A percentile compares a stretch with the other conserved stretches of the same genome.
Conservation (phyloP, 2,888 invertebrate genomes). For the Tethea ocularis region DNA sequence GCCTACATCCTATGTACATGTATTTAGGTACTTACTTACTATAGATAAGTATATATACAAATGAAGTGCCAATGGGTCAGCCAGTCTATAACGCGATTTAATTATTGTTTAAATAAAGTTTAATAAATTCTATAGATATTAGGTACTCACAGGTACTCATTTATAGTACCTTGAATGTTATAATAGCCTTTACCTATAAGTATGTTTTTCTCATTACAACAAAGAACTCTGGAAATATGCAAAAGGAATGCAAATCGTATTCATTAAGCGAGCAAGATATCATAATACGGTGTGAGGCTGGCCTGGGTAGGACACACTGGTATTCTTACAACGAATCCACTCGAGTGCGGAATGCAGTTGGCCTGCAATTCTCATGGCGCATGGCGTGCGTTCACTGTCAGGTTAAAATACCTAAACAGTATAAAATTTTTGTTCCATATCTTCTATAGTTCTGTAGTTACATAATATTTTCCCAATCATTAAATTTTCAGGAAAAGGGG, state of each 20-base stretch:
- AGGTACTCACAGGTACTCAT: not conserved
- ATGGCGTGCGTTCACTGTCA: slow-evolving; percentile 16
- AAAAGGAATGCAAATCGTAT: slow-evolving; percentile 28
- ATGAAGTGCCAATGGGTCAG: too few species aligned
- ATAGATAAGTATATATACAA: too few species aligned
- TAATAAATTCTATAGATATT: not conserved
- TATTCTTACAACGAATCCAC: slow-evolving; percentile 23
- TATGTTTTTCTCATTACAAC: slow-evolving; percentile 20
- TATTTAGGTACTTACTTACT: too few species aligned
- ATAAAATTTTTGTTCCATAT: too few species aligned
- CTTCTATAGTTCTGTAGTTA: too few species aligned
- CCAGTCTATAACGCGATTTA: too few species aligned
- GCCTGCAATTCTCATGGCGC: slow-evolving; percentile 26
- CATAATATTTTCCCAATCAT: too few species aligned
- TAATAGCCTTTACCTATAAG: not conserved
- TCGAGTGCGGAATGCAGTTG: slow-evolving; percentile 34
- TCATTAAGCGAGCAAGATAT: not conserved
- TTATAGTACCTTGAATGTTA: too few species aligned
- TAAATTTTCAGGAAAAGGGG: too few species aligned
- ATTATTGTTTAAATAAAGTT: too few species aligned
- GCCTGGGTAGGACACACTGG: slow-evolving; percentile 17
- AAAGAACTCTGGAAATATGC: slow-evolving; percentile 28
- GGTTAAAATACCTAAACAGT: slow-evolving; percentile 11
- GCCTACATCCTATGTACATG: too few species aligned
- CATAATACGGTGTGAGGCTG: not conserved